These are phyloP conservation scores for Ctenosaura bakeri DNA, from an alignment of 2,797 vertebrate species.

Conservation along the genomic window DNA sequence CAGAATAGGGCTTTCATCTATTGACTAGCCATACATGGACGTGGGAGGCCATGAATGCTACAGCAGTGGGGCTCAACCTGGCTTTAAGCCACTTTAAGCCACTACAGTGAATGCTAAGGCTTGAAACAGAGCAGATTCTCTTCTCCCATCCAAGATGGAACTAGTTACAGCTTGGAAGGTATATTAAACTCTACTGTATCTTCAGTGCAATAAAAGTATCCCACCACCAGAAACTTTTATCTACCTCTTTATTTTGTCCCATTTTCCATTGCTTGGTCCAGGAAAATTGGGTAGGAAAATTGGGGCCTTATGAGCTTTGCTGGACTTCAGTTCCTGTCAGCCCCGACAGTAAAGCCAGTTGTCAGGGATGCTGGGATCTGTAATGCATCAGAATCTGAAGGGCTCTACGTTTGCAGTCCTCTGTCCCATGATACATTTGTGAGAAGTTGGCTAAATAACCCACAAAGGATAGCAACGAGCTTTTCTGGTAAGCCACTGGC, in stretches of 20 bases:
- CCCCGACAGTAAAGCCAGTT: not conserved
- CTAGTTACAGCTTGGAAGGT: not conserved
- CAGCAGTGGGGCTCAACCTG: not conserved
- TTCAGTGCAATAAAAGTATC: constrained; percentile 25
- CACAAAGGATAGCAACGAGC: not conserved
- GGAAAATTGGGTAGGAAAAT: not conserved
- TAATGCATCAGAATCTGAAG: not conserved
- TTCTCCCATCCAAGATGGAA: not conserved
- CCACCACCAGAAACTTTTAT: not conserved
- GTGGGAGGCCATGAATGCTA: not conserved
- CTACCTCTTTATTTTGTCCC: not conserved
- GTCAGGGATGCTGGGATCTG: not conserved
- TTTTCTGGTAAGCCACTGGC: not conserved
- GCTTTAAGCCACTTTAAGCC: not conserved
- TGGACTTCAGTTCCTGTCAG: not conserved
- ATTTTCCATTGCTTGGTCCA: not conserved
- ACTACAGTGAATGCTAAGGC: not conserved
- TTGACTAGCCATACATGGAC: not conserved
- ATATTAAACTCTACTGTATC: constrained; percentile 8
- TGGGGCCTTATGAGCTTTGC: not conserved
- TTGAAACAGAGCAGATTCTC: not conserved
- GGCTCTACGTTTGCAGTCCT: too few relatives aligned
- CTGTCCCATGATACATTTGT: too few relatives aligned
- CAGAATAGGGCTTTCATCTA: not conserved
- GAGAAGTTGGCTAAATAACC: too few relatives aligned